A percentile compares a stretch with the other conserved stretches of the same genome.
Conservation (phyloP, 2,797 vertebrate genomes). For the Neoniphon sammara region DNA sequence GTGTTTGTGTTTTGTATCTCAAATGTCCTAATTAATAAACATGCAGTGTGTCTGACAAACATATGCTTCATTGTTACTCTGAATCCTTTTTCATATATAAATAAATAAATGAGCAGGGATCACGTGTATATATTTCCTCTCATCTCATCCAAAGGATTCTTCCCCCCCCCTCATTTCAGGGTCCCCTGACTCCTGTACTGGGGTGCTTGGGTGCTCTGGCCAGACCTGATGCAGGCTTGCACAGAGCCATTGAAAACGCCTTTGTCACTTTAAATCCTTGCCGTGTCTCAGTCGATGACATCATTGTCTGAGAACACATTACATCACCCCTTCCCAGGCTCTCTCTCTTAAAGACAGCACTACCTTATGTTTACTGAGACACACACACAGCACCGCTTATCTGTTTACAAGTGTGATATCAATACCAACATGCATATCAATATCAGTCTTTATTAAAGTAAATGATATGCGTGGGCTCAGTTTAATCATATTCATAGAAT, state of each 20-base stretch:
- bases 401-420: constrained; percentile 69
- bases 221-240: constrained; percentile 69
- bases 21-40: constrained; percentile 72
- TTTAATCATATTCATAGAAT: constrained; percentile 20
- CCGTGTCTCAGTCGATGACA: constrained; percentile 82
- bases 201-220: constrained; percentile 61
- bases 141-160: constrained; percentile 19
- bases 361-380: constrained; percentile 78
- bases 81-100: constrained; percentile 23
- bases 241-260: constrained; percentile 70
- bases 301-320: constrained; percentile 86
- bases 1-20: constrained; percentile 67
- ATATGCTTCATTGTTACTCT: neutral
- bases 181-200: constrained; percentile 22
- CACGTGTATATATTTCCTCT: constrained; percentile 16
- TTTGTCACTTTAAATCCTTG: constrained; percentile 84
- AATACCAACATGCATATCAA: constrained; percentile 59
- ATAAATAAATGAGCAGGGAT: neutral
- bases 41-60: constrained; percentile 22
- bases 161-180: constrained; percentile 18
- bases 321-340: constrained; percentile 83
- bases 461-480: constrained; percentile 8
- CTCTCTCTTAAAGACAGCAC: constrained; percentile 81
- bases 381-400: constrained; percentile 52
- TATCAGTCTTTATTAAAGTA: constrained; percentile 27